Conservation (phyloP, 2,797 vertebrate genomes). For the Alosa sapidissima region DNA sequence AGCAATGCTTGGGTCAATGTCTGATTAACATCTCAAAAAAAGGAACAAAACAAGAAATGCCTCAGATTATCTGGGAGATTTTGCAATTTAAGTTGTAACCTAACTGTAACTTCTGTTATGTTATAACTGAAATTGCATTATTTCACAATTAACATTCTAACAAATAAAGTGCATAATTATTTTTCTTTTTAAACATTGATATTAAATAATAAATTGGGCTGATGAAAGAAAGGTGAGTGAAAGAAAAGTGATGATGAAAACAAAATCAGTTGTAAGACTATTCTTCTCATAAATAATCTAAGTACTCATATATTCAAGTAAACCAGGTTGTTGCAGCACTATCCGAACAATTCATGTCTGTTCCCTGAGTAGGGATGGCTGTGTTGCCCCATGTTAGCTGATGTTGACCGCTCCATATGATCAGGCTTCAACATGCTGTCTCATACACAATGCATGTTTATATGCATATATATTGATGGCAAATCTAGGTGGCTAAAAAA, state of each 20-base stretch:
- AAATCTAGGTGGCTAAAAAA: background rate
- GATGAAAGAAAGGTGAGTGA: no score
- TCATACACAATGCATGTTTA: background rate
- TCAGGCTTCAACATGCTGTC: background rate
- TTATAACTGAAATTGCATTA: no score
- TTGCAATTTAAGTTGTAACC: no score
- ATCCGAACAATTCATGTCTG: background rate
- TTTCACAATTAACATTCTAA: background rate
- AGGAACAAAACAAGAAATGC: background rate
- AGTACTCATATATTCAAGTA: background rate
- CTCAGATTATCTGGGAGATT: no score
- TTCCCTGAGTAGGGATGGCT: background rate
- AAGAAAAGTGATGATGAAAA: no score
- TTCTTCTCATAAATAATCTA: no score
- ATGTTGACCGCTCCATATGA: background rate
- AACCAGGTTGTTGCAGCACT: background rate
- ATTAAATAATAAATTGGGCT: background rate
- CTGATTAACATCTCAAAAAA: background rate
- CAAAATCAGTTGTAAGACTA: no score
- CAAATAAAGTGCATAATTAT: constrained; percentile 1
- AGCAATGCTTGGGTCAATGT: background rate
- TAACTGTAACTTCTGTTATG: background rate
- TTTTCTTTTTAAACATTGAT: background rate
- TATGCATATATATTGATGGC: background rate
- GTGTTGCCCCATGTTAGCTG: background rate